Evolutionary conservation across 2,888 invertebrate genomes (phyloP), one percentile per base, ranked within the genome.

Genomic region (Deroplatys truncata): DNA sequence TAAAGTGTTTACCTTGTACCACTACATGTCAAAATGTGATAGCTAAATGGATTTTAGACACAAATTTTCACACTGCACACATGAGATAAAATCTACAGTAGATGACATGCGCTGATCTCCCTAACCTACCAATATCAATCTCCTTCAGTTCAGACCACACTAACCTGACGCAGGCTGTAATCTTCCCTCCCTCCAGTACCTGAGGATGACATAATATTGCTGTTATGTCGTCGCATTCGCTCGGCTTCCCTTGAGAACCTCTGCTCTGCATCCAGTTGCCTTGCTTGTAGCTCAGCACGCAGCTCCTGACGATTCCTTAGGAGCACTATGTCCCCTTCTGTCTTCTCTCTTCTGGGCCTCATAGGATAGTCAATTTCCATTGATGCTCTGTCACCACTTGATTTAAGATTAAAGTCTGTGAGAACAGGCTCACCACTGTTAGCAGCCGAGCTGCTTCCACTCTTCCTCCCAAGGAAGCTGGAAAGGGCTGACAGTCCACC

Each of bases 241-340:
- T 93, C 93, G 28, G 93, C 93, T 91, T 94, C 94, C 91, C 92
- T 92, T 82, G 93, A 93, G 91, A 94, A 94, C 90, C 93, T 93
- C 90, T 92, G 92, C 91, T 94, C 94, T 87, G 94, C 93, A 91
- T 94, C 94, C 90, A 93, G 92, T 90, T 94, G 92, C 91, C 94
- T 93, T 28, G 94, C 94, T 91, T 94, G 94, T 91, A 94, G 92
- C 91, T 93, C 94, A 90, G 94, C 94, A 89, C 94, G 91, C 86
- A 94, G 93, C 91, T 94, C 94, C 91, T 94, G 94, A 89, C 91
- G 88, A n/a, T 95, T 96, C 92, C 96, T 95, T 93, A 97, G 95
- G 93, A 97, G 95, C 92, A 97, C 96, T 93, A 98, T 97, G 93
- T 97, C 97, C 90, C 97, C 97, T 94, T 98, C 98, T 92, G 98